Conservation (phyloP, 2,888 invertebrate species). For the Aquatica leii region DNA sequence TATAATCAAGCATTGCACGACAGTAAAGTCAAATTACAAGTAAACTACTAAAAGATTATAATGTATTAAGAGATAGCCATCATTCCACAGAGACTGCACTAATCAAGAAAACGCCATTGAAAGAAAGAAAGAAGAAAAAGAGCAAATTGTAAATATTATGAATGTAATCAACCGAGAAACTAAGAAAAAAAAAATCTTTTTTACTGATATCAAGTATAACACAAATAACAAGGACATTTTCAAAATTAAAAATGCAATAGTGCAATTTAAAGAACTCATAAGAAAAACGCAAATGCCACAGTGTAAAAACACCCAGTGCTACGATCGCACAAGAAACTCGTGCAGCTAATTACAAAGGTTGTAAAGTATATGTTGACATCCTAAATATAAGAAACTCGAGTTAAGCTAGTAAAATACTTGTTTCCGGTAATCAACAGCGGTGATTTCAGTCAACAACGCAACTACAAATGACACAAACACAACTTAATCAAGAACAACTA, state of each 20-base stretch:
- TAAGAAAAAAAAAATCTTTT: neutral
- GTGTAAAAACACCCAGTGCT: no score
- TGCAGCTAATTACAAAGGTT: neutral
- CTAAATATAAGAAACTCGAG: neutral
- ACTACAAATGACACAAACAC: conserved; percentile 6
- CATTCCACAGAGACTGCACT: neutral
- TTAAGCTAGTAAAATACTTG: neutral
- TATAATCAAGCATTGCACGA: no score
- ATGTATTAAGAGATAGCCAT: neutral
- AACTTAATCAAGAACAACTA: conserved; percentile 13
- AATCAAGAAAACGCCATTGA: neutral
- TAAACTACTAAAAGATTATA: neutral
- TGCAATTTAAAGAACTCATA: neutral
- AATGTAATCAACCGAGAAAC: neutral
- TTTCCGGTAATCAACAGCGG: neutral
- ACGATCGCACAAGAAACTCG: no score
- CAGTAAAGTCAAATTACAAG: neutral
- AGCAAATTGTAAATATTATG: neutral
- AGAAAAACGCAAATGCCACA: neutral
- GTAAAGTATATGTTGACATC: neutral
- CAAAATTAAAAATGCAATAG: neutral
- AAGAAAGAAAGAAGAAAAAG: neutral
- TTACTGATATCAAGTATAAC: neutral
- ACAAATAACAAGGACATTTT: neutral
- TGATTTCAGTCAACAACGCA: neutral